Base-by-base conservation (phyloP, 2,113 vertebrate genomes). In the Poeciliopsis retropinna region DNA sequence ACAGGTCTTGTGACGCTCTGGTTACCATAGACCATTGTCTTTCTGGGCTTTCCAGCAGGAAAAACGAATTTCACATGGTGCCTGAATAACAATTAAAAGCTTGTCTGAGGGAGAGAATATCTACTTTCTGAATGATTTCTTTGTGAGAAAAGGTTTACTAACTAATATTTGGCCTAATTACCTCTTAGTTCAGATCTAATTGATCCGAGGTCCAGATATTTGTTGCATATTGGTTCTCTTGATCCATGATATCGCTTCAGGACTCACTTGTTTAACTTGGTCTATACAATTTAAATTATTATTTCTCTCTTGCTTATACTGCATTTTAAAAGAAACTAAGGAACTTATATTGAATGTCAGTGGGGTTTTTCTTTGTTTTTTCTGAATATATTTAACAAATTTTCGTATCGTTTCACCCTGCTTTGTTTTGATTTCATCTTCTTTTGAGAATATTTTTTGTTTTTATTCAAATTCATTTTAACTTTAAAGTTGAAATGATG, bases 1-100 rank as follows among this genome's bases (percentile, higher is more conserved):
- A 75, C 7, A 72, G 80, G 86, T 92, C 91, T 91, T 91, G 80
- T 92, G 91, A 93, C 87, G 67, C 64, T 9, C 61, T 64, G 68
- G 82, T 82, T 85, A 87, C 78, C 85, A 85, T 79, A 85, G 87
- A 82, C 77, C 83, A 78, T 82, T 70, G 82, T 86, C 74, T 88
- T 29, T 61, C 60, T 73, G 32, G 67, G 84, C 83, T 86, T 88
- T 79, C 77, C 0, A 83, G 84, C 83, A 72, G 70, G 51, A 88
- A 78, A 63, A 3, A 61, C 77, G 64, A 34, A 14, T 64, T 80
- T 89, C 87, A 87, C 79, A 76, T 88, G 87, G 82, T 76, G 77
- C 62, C 65, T 3, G 28, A 64, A 28, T 41, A 69, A 89, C 81
- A 88, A 85, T 82, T 66, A 83, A 74, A 73, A 10, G 47, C 82